Base-by-base conservation (phyloP, 2,797 vertebrate species). In the Notolepis coatsorum region DNA sequence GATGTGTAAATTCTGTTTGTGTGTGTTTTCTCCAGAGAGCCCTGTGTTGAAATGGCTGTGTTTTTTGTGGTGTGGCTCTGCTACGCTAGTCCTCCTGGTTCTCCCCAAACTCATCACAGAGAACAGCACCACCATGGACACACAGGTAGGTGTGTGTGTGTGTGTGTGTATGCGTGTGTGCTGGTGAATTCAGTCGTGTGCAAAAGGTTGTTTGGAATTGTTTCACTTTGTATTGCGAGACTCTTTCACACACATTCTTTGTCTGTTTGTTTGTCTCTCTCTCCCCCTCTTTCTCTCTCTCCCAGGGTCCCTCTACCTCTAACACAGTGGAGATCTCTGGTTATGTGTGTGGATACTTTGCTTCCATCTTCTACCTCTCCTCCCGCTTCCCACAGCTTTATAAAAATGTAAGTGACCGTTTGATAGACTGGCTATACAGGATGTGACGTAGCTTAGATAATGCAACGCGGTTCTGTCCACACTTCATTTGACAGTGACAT, bases 301-400 rank as follows among this genome's bases (percentile, higher is more conserved):
- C 2, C 47, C 83, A 93, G 91, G 67, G 23, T 61, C 55, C 75
- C 50, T 54, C 71, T 38, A 57, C 72, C 62, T 82, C 79, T 6
- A 85, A 71, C 62, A 75, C 84, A 53, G 79, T 83, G 51, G 88
- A 91, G 77, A 73, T 91, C 51, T 91, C 89, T 68, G 92, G 84
- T 28, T 94, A 92, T 55, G 53, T 91, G 70, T 93, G 91, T 82
- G 93, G 86, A 71, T 93, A 79, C 61, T 15, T 89, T 31, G 91
- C 88, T 41, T 91, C 88, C 1, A 25, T 87, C 28, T 91, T 94
- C 80, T 94, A 91, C 82, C 87, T 94, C 73, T 79, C 86, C 57
- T 93, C 91, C 25, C 78, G 82, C 51, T 89, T 94, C 70, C 89
- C 90, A 9, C 91, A 92, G 77, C 89, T 94, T 25, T 79, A 88